Conservation (phyloP, 2,797 vertebrate species). For the Enteromius fasciolatus region DNA sequence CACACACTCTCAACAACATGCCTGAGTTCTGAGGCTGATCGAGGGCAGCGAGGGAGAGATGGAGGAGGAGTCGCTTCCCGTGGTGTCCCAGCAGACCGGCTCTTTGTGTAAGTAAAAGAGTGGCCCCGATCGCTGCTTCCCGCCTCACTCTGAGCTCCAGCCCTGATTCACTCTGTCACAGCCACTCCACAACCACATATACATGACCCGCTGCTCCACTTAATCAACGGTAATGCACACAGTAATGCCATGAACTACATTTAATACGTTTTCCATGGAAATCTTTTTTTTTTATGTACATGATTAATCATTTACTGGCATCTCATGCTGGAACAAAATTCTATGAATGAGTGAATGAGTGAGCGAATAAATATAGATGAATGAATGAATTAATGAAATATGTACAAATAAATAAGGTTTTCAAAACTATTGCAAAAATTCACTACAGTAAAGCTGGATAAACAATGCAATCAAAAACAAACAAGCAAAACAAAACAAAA, state of each 20-base stretch:
- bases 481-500: no score
- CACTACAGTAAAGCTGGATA: no score
- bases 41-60: not conserved
- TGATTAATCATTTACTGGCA: not conserved
- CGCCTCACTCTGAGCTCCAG: no score
- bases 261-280: not conserved
- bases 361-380: no score
- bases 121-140: slow-evolving; percentile 7
- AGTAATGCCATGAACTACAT: not conserved
- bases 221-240: not conserved
- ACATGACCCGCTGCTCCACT: not conserved
- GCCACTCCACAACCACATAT: not conserved
- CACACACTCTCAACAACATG: not conserved
- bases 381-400: no score
- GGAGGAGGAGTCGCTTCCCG: slow-evolving; percentile 28
- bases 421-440: no score
- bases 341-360: not conserved
- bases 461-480: no score
- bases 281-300: not conserved
- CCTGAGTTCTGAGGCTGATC: slow-evolving; percentile 4
- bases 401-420: not conserved
- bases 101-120: slow-evolving; percentile 27
- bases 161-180: slow-evolving; percentile 4
- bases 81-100: not conserved
- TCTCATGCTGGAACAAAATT: no score